These are phyloP conservation scores for Trachelus iudaicus DNA, from an alignment of 2,888 invertebrate species.

Conservation along the genomic window DNA sequence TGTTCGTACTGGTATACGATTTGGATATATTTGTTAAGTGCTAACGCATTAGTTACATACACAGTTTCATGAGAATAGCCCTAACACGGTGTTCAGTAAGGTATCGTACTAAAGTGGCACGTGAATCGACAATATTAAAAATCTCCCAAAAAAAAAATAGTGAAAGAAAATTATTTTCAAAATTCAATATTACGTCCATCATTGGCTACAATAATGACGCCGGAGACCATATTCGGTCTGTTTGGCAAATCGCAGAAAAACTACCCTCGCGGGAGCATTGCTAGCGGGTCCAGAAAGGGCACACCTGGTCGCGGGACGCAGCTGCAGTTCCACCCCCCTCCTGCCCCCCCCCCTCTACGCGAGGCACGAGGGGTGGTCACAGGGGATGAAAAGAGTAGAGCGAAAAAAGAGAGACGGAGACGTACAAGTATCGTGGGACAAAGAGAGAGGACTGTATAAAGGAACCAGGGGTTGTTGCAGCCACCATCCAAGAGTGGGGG, in stretches of 20 bases:
- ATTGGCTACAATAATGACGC: neutral
- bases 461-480: neutral
- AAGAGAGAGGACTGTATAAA: constrained; percentile 10
- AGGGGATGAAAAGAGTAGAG: constrained; percentile 59
- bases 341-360: neutral
- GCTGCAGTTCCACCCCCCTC: constrained; percentile 53
- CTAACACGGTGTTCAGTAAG: neutral
- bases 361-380: constrained; percentile 10
- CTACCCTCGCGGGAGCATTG: constrained; percentile 53
- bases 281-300: constrained; percentile 43
- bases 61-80: neutral
- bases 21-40: too few species aligned
- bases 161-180: neutral
- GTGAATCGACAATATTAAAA: neutral
- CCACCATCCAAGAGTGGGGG: constrained; percentile 16
- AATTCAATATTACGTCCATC: neutral
- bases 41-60: neutral
- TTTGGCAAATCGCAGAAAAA: constrained; percentile 28
- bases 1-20: neutral
- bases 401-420: constrained; percentile 25
- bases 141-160: neutral
- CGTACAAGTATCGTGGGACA: constrained; percentile 25
- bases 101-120: neutral
- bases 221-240: neutral
- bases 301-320: constrained; percentile 61